These are phyloP conservation scores for Parauchenoglanis ngamensis DNA, from an alignment of 2,797 vertebrate genomes.

Conservation along the genomic window DNA sequence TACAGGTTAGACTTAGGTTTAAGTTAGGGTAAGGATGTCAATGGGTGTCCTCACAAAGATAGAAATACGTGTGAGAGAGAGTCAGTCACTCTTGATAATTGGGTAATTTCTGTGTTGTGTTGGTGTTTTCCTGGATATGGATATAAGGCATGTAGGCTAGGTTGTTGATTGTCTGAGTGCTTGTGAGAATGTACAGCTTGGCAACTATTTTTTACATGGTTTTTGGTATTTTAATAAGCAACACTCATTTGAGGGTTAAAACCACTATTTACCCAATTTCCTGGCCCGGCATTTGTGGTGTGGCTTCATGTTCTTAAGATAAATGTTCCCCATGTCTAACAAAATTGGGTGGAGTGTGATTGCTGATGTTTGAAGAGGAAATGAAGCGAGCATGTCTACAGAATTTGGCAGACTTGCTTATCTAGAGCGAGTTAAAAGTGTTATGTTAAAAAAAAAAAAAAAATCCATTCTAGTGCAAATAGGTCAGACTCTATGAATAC, in stretches of 20 bases:
- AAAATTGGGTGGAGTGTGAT: not conserved
- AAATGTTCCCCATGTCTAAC: not conserved
- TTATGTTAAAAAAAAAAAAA: not conserved
- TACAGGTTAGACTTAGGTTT: too few relatives aligned
- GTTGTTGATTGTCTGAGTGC: not conserved
- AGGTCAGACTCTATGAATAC: not conserved
- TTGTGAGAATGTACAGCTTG: not conserved
- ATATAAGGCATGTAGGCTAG: constrained; percentile 1
- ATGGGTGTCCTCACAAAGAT: too few relatives aligned
- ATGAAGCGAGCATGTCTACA: not conserved
- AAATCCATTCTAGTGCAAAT: not conserved
- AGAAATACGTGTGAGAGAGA: too few relatives aligned
- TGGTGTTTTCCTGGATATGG: constrained; percentile 44
- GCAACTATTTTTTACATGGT: too few relatives aligned
- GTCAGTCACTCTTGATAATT: not conserved
- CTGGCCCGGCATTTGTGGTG: not conserved
- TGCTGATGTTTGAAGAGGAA: constrained; percentile 16
- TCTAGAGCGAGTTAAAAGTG: not conserved
- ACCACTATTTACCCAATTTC: not conserved
- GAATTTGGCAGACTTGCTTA: not conserved
- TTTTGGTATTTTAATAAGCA: not conserved
- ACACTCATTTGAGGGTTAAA: not conserved
- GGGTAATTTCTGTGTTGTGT: constrained; percentile 43
- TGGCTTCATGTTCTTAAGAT: not conserved
- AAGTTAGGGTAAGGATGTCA: too few relatives aligned